Base-by-base conservation (phyloP, 2,113 vertebrate genomes). In the Uria lomvia region DNA sequence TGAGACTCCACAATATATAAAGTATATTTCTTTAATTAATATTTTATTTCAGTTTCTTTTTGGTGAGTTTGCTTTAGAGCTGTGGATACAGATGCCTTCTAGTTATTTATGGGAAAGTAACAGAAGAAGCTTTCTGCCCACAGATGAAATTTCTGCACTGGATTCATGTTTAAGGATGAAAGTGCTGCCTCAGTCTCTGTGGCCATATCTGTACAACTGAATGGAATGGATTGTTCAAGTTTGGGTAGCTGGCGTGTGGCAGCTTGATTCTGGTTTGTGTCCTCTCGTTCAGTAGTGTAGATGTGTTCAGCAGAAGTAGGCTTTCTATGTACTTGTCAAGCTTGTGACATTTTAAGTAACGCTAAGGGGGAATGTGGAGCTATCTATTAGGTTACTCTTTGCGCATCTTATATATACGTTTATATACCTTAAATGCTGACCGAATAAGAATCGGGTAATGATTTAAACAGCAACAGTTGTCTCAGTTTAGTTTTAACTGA, bases 131-230 rank as follows among this genome's bases (percentile, higher is more conserved):
- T 80, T 83, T 71, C 26, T 55, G 6, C 7, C 29, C 29, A 53
- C 27, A 38, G 30, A 13, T 77, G 55, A 55, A 20, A 63, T 63
- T 88, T 80, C 27, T 70, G 2, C 32, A 15, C 38, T 42, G 47
- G 13, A 21, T 70, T 74, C 0, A 5, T 60, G 8, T 74, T 43
- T 52, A 43, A 58, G 32, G 26, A 23, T 49, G 14, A 20, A 86
- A 83, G 30, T 65, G 50, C 22, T 83, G 4, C n/a, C 17, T 80
- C 29, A 3, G 4, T 78, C 30, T 75, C 15, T 10, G 6, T 86
- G 68, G 21, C 52, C 11, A 0, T 58, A 13, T 45, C 42, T 8
- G 0, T 66, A 6, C 0, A 4, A 23, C 16, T 62, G 23, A 72
- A 42, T 22, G 13, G 26, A 56, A 30, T 11, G 36, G 17, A 29